These are phyloP conservation scores for Pterophyllum scalare DNA, from an alignment of 2,113 vertebrate species.

Conservation along the genomic window DNA sequence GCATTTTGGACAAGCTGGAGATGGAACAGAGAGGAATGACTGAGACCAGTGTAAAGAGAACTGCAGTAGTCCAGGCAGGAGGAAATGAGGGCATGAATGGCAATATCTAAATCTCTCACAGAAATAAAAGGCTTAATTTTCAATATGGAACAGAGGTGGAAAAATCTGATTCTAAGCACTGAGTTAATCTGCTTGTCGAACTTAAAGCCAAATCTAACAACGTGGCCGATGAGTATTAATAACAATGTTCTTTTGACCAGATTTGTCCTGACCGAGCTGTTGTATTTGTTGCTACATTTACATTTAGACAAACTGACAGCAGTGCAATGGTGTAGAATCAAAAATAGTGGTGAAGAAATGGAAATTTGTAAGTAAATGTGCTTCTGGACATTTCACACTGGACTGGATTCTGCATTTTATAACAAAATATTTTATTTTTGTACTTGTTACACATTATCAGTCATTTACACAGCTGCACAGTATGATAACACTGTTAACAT, in stretches of 20 bases:
- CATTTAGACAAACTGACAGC: neutral
- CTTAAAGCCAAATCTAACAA: neutral
- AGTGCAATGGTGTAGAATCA: no score
- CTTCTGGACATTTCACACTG: neutral
- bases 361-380: neutral
- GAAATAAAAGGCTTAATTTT: no score
- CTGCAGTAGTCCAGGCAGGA: no score
- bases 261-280: neutral
- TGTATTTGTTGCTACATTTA: neutral
- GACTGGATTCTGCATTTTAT: conserved; percentile 13
- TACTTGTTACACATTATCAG: conserved; percentile 25
- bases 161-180: no score
- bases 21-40: no score
- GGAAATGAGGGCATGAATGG: no score
- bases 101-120: no score
- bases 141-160: no score
- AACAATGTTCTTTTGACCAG: neutral
- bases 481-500: conserved; percentile 44
- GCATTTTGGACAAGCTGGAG: no score
- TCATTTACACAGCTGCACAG: conserved; percentile 59
- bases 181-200: no score
- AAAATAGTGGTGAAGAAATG: neutral
- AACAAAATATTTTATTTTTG: conserved; percentile 62
- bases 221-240: neutral
- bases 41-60: no score